These are phyloP conservation scores for Eciton burchellii DNA, from an alignment of 1,140 invertebrate species.

Conservation along the genomic window DNA sequence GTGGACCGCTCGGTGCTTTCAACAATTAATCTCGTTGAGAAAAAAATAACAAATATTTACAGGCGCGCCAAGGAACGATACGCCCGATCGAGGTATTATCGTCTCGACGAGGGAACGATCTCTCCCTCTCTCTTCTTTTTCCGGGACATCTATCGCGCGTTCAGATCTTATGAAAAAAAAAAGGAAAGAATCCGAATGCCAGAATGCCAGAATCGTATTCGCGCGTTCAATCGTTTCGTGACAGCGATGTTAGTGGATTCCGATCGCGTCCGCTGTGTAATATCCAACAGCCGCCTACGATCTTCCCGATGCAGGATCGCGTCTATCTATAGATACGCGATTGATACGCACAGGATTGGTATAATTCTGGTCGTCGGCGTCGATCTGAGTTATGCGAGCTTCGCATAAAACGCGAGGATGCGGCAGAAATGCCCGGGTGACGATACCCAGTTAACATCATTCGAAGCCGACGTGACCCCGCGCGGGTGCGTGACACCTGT, in stretches of 20 bases:
- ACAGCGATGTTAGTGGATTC: not conserved
- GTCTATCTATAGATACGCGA: not conserved
- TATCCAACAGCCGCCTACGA: not conserved
- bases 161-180: not conserved
- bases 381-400: constrained; percentile 4
- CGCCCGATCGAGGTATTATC: not conserved
- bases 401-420: not conserved
- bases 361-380: constrained; percentile 5
- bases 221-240: not conserved
- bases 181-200: not conserved
- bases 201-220: not conserved
- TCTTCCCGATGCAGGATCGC: not conserved
- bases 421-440: not conserved
- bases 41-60: not conserved
- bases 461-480: constrained; percentile 26
- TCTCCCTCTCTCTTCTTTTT: not conserved
- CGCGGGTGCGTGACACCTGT: constrained; percentile 55
- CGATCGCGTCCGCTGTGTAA: not conserved
- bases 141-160: not conserved
- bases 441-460: constrained; percentile 2
- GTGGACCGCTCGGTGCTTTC: too few species aligned
- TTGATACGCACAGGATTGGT: not conserved
- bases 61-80: too few species aligned
- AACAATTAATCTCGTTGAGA: not conserved
- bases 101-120: constrained; percentile 2